Conservation (phyloP, 2,888 invertebrate genomes). For the Perithous albicinctus region DNA sequence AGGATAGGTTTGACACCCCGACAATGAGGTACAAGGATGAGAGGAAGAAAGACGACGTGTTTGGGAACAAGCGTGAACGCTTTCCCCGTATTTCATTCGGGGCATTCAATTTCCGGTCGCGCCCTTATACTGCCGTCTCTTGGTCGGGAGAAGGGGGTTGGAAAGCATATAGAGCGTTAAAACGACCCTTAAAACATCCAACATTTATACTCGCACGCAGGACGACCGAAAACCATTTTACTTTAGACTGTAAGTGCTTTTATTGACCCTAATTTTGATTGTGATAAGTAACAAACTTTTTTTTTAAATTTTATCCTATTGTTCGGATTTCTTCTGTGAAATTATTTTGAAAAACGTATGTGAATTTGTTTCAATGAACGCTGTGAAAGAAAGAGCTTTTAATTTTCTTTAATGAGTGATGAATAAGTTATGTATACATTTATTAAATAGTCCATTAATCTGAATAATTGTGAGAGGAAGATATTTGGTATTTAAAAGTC, state of each 20-base stretch:
- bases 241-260: not conserved
- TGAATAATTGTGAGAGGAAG: too few species aligned
- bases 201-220: constrained; percentile 16
- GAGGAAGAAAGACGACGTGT: constrained; percentile 39
- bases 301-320: too few species aligned
- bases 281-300: not conserved
- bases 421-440: too few species aligned
- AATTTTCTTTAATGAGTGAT: too few species aligned
- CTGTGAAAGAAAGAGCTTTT: too few species aligned
- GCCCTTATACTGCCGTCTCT: constrained; percentile 62
- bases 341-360: too few species aligned
- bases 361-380: too few species aligned
- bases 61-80: constrained; percentile 36
- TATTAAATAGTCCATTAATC: too few species aligned
- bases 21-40: constrained; percentile 25
- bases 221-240: constrained; percentile 5
- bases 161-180: constrained; percentile 30
- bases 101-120: constrained; percentile 80
- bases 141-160: not conserved
- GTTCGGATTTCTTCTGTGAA: too few species aligned
- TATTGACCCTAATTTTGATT: too few species aligned
- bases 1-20: constrained; percentile 71
- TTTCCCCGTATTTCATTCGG: constrained; percentile 77
- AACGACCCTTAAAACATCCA: constrained; percentile 56
- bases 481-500: too few species aligned